A percentile compares a stretch with the other conserved stretches of the same genome.
Conservation (phyloP, 1,140 invertebrate species). For the Philotrypesis tridentata region DNA sequence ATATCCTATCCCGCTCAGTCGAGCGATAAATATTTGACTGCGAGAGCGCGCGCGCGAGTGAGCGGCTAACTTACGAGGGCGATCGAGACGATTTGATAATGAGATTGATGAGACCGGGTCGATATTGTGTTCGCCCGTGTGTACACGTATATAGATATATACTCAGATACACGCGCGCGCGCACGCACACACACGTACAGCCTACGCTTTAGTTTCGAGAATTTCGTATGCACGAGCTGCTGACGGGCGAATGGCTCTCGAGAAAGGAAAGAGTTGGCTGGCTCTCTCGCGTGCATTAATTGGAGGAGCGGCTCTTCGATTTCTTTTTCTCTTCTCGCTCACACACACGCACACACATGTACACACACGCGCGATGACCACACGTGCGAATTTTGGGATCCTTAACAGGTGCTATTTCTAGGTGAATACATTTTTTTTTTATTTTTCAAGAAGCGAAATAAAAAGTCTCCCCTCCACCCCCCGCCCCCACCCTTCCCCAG, state of each 20-base stretch:
- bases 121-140: conserved; percentile 27
- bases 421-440: neutral
- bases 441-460: no score
- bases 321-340: neutral
- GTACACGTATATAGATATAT: neutral
- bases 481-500: no score
- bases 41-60: no score
- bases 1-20: neutral
- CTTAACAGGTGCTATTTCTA: neutral
- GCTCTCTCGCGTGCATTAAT: conserved; percentile 38
- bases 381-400: conserved; percentile 1
- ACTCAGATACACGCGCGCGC: neutral
- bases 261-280: conserved; percentile 38
- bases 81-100: conserved; percentile 40
- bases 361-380: no score
- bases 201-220: neutral
- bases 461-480: neutral
- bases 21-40: conserved; percentile 34
- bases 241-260: neutral
- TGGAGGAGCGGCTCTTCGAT: conserved; percentile 12
- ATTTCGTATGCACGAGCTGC: conserved; percentile 18
- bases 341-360: no score
- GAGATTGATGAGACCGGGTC: conserved; percentile 39
- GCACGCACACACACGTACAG: no score
- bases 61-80: neutral